Base-by-base conservation (phyloP, 2,113 vertebrate species). In the Ammodramus savannarum region DNA sequence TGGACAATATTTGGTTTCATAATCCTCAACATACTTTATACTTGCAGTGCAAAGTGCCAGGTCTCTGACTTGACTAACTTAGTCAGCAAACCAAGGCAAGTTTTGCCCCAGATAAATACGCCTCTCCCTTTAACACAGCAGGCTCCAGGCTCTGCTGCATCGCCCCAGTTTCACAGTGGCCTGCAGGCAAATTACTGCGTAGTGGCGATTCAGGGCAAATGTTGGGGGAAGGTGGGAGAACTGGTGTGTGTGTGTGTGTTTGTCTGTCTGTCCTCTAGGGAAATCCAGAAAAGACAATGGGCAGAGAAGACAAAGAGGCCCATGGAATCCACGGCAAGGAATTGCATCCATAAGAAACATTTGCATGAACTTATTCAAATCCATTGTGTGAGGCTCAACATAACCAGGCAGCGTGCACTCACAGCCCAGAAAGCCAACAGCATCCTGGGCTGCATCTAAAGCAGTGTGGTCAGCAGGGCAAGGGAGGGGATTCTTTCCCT, bases 381-480 rank as follows among this genome's bases (percentile, higher is more conserved):
- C 9, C 34, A 21, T 8, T 41, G 39, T 1, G 0, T 23, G 16
- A 44, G 17, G n/a, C 7, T 58, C 51, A 58, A 3, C 16, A 23
- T 29, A 44, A 58, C 18, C 38, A 74, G 18, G 10, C 18, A 52
- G 49, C 17, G 68, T 43, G 38, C 6, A 6, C 59, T 57, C 1
- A 0, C 52, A 73, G 51, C 32, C 68, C 44, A 59, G 44, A 74
- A 44, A 39, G 18, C 13, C 27, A 59, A 4, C 5, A 2, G 2
- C 19, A 19, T 38, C 44, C 52, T 59, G 68, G 51, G 44, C 44
- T 74, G 12, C n/a, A 74, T n/a, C 22, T 3, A 51, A 38, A 59
- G 22, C 38, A 73, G 22, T 0, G 0, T n/a, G 43, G 51, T 18
- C 43, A 44, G n/a, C 38, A 38, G 27, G 32, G 0, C 7, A 9